Evolutionary conservation across 1,140 invertebrate genomes (phyloP).

Genomic region (Solen grandis): DNA sequence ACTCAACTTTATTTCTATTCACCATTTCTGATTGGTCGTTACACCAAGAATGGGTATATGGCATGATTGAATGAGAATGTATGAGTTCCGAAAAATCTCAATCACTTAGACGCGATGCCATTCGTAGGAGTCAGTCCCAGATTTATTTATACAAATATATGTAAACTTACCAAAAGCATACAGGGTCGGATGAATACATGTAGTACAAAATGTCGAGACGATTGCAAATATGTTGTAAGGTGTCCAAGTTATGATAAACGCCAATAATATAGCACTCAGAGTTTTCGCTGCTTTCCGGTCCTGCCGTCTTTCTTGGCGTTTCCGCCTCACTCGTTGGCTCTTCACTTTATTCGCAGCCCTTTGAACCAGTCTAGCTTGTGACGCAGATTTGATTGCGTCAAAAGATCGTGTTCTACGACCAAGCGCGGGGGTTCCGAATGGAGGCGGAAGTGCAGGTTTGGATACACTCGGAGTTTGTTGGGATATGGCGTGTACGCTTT

Average conservation of each 20-base stretch:
- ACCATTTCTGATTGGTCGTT: no score
- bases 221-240: constrained; percentile 94
- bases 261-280: constrained; percentile 95
- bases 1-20: no score
- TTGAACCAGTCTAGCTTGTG: constrained; percentile 72
- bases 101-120: no score
- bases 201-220: constrained; percentile 79
- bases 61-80: no score
- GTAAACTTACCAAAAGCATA: constrained; percentile 54
- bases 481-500: constrained; percentile 6
- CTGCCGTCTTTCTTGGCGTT: constrained; percentile 95
- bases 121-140: no score
- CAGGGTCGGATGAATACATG: constrained; percentile 62
- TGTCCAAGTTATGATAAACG: constrained; percentile 99
- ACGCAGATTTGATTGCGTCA: constrained; percentile 71
- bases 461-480: neutral
- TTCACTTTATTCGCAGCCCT: constrained; percentile 71
- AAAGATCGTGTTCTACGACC: constrained; percentile 68
- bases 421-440: constrained; percentile 73
- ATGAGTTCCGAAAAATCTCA: no score
- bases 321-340: constrained; percentile 64
- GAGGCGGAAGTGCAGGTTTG: constrained; percentile 44
- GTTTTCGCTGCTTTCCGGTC: constrained; percentile 99
- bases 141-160: no score
- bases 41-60: no score